Evolutionary conservation across 37 sponge, comb jelly and placozoan species (phyloP).

Genomic region (Hormiphora californensis): DNA sequence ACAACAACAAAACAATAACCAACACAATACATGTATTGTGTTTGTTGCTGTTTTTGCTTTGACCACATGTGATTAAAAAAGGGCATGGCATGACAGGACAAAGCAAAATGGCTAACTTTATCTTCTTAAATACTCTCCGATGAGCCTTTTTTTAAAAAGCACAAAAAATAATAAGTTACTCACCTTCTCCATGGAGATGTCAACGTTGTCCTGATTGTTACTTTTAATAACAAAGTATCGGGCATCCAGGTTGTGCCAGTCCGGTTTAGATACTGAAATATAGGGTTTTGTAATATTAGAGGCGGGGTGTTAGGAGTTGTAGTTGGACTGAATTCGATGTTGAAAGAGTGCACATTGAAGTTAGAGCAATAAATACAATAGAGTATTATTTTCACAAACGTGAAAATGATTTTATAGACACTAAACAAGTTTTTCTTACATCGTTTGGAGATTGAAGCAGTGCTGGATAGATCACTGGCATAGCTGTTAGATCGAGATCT

Average conservation of each 20-base stretch:
- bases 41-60: too few species aligned
- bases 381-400: not conserved
- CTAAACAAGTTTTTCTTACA: not conserved
- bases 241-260: conserved; percentile 48
- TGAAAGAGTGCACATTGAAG: not conserved
- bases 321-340: not conserved
- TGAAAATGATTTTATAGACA: not conserved
- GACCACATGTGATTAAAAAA: too few species aligned
- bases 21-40: too few species aligned
- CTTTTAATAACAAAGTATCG: conserved; percentile 97
- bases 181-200: conserved; percentile 79
- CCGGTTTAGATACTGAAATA: not conserved
- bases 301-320: not conserved
- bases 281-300: not conserved
- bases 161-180: not conserved
- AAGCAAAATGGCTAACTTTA: too few species aligned
- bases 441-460: conserved; percentile 30
- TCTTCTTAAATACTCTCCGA: too few species aligned
- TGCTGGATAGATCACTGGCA: conserved; percentile 52
- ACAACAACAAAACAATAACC: too few species aligned
- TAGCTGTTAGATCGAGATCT: conserved; percentile 34
- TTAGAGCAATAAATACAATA: not conserved
- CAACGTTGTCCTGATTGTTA: conserved; percentile 91
- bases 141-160: too few species aligned
- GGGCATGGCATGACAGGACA: too few species aligned